phyloP scores from a whole-genome alignment of 2,113 vertebrate species.

The Dipodomys merriami region DNA sequence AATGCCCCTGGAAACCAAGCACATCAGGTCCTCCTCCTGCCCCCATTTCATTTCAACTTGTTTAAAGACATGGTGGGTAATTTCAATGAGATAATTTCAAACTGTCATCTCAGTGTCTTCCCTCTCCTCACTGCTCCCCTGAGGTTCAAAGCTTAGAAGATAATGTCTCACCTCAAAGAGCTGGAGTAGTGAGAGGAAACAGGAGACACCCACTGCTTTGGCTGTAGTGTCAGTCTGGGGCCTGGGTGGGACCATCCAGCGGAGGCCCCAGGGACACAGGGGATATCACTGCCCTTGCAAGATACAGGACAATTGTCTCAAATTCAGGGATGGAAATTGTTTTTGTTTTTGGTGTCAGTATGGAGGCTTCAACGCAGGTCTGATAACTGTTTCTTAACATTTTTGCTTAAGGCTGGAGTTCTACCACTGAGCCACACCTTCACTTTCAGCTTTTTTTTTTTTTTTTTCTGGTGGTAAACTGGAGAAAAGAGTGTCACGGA shows the following conservation, averaged over 20 bases:
- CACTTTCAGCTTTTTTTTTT: too few relatives aligned
- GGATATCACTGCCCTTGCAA: background rate
- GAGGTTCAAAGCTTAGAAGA: background rate
- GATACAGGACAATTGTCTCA: background rate
- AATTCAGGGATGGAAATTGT: background rate
- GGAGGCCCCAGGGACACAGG: background rate
- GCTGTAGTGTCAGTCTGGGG: background rate
- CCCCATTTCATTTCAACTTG: background rate
- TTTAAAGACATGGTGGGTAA: background rate
- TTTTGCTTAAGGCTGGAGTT: too few relatives aligned
- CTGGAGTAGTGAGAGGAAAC: background rate
- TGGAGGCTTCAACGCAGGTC: too few relatives aligned
- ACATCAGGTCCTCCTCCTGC: background rate
- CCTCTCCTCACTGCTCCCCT: background rate
- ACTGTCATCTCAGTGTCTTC: background rate
- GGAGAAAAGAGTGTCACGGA: too few relatives aligned
- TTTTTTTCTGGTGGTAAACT: too few relatives aligned
- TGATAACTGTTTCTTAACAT: too few relatives aligned
- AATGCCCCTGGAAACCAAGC: background rate
- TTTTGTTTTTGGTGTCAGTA: too few relatives aligned
- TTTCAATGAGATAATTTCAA: background rate
- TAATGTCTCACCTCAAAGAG: background rate
- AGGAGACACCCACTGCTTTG: background rate
- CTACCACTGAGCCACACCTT: too few relatives aligned
- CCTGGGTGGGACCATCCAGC: background rate